phyloP scores from a whole-genome alignment of 2,113 vertebrate genomes.

The Misgurnus mizolepis region DNA sequence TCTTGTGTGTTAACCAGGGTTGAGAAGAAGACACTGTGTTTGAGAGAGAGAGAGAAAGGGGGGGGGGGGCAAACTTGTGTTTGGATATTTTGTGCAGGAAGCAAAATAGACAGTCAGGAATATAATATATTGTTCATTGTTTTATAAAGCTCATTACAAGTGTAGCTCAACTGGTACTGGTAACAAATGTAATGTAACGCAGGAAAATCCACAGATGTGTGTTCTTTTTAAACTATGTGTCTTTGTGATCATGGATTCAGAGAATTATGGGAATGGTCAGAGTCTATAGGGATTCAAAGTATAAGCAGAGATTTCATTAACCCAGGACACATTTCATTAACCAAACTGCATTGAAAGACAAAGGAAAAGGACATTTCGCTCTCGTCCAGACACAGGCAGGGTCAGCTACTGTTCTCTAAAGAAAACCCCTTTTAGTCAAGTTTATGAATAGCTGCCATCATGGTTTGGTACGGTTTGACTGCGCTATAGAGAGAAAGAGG shows the following conservation, averaged over 20 bases:
- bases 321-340: constrained; percentile 20
- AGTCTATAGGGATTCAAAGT: constrained; percentile 6
- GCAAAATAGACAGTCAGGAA: constrained; percentile 21
- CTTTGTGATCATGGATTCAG: background rate
- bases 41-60: background rate
- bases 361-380: background rate
- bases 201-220: too few species aligned
- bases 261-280: constrained; percentile 3
- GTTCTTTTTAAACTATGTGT: too few species aligned
- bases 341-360: background rate
- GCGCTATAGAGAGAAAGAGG: background rate
- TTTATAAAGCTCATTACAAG: background rate
- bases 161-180: too few species aligned
- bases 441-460: constrained; percentile 34
- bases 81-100: background rate
- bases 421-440: constrained; percentile 33
- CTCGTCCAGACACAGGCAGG: background rate
- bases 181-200: too few species aligned
- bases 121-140: constrained; percentile 32
- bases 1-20: constrained; percentile 29
- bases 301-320: constrained; percentile 24
- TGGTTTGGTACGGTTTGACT: constrained; percentile 32
- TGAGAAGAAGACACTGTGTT: constrained; percentile 20
- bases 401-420: constrained; percentile 10
- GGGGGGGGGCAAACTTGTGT: background rate